Percentiles rank a stretch among this genome's conserved stretches.
Evolutionary conservation across 2,113 vertebrate genomes (phyloP).

Genomic region (Rissa tridactyla): DNA sequence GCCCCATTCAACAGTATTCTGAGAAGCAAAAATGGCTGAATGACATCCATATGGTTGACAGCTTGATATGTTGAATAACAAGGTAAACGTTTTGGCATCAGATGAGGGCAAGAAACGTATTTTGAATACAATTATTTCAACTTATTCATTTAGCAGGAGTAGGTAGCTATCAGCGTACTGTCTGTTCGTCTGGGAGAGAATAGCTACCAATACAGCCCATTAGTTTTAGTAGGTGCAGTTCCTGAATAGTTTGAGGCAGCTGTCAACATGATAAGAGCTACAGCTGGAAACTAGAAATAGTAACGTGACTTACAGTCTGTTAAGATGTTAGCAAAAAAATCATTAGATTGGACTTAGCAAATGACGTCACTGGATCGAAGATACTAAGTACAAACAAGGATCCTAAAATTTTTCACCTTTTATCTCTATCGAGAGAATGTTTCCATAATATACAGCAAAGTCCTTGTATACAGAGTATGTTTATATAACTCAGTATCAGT

Average conservation of each 20-base stretch:
- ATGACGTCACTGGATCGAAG: not conserved
- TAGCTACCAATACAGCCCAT: not conserved
- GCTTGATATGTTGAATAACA: slow-evolving; percentile 53
- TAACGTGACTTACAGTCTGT: not conserved
- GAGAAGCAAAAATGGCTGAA: slow-evolving; percentile 63
- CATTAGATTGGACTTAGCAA: not conserved
- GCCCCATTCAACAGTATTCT: slow-evolving; percentile 24
- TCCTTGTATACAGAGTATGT: not conserved
- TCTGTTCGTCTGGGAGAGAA: not conserved
- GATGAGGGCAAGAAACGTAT: not conserved
- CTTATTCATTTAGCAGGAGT: not conserved
- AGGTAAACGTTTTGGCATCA: slow-evolving; percentile 64
- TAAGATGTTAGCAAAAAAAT: not conserved
- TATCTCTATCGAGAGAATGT: not conserved
- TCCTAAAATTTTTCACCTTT: not conserved
- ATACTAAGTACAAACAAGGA: not conserved
- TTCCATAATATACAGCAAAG: not conserved
- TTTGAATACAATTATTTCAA: slow-evolving; percentile 28
- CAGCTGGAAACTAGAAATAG: not conserved
- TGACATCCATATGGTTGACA: slow-evolving; percentile 72
- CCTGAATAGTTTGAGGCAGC: not conserved
- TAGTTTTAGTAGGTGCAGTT: not conserved
- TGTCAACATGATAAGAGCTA: not conserved
- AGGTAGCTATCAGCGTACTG: not conserved
- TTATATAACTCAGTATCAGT: not conserved